A percentile compares a stretch with the other conserved stretches of the same genome.
Conservation (phyloP, 2,797 vertebrate genomes). For the Taeniopygia guttata region DNA sequence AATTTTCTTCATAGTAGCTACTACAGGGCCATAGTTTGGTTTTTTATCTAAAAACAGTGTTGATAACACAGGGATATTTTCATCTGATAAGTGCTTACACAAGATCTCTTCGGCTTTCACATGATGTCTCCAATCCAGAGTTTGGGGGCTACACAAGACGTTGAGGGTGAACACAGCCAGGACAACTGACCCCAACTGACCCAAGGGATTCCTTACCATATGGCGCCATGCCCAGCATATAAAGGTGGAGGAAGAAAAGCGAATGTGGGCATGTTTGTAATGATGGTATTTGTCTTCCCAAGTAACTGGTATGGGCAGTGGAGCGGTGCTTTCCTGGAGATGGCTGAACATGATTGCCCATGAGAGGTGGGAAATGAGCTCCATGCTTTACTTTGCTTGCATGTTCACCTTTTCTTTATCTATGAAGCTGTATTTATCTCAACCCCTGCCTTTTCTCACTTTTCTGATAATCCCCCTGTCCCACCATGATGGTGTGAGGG, state of each 20-base stretch:
- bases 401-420: background rate
- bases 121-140: fast-evolving
- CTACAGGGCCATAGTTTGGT: background rate
- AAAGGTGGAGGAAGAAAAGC: background rate
- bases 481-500: background rate
- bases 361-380: background rate
- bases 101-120: background rate
- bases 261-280: fast-evolving
- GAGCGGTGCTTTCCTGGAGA: background rate
- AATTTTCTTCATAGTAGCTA: background rate
- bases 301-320: fast-evolving
- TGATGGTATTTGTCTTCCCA: background rate
- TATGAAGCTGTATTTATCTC: background rate
- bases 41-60: background rate
- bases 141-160: background rate
- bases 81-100: background rate
- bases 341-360: too few species aligned
- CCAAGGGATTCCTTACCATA: background rate
- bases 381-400: background rate
- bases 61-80: background rate
- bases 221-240: too few species aligned
- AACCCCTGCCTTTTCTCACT: background rate
- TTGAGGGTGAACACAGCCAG: background rate
- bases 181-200: background rate
- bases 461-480: background rate